A percentile compares a stretch with the other conserved stretches of the same genome.
phyloP scores from a whole-genome alignment of 2,888 invertebrate genomes.

The Pedicia rivosa region DNA sequence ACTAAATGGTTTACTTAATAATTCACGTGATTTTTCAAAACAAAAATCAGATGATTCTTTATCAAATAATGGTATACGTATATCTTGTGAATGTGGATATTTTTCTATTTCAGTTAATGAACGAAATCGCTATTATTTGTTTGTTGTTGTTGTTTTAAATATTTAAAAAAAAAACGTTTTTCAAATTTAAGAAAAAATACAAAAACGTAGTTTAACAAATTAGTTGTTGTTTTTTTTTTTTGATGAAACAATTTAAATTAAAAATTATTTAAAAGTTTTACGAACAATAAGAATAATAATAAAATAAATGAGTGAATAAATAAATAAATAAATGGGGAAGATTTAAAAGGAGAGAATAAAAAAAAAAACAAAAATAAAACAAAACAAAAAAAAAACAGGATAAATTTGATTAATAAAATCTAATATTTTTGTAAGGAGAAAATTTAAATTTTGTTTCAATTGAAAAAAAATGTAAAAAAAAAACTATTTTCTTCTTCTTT shows the following conservation, averaged over 20 bases:
- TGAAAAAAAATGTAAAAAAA: neutral
- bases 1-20: conserved; percentile 40
- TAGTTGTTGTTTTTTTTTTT: no score
- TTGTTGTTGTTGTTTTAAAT: no score
- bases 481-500: neutral
- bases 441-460: neutral
- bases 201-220: neutral
- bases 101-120: conserved; percentile 37
- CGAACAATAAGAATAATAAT: neutral
- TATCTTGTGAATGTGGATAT: conserved; percentile 26
- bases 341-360: neutral
- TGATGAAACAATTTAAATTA: neutral
- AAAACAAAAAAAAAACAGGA: neutral
- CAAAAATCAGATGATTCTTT: conserved; percentile 58
- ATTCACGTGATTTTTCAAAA: conserved; percentile 53
- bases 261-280: conserved; percentile 1
- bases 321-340: neutral
- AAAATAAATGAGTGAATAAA: neutral
- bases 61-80: conserved; percentile 50
- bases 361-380: neutral
- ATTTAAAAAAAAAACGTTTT: no score
- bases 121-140: conserved; percentile 32
- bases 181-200: neutral
- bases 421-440: neutral
- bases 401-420: conserved; percentile 1